Conservation (phyloP, 2,113 vertebrate species). For the Gnathonemus echidnorhynchus region DNA sequence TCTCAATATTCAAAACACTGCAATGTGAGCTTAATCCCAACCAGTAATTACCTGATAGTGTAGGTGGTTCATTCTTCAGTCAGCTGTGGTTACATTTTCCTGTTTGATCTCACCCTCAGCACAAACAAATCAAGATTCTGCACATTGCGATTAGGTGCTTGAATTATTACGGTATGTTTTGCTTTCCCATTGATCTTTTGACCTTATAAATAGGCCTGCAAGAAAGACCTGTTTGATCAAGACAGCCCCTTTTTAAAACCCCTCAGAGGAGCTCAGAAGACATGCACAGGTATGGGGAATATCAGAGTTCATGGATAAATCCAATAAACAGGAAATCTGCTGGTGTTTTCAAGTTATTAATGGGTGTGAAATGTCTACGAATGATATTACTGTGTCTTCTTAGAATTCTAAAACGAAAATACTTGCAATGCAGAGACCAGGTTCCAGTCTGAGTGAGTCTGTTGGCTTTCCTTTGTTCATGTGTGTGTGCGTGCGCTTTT, state of each 20-base stretch:
- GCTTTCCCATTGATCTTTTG: neutral
- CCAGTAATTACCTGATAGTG: constrained; percentile 13
- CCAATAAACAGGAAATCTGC: neutral
- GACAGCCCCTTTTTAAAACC: neutral
- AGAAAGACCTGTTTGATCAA: constrained; percentile 1
- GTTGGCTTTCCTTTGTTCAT: neutral
- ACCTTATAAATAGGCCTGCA: neutral
- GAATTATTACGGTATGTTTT: neutral
- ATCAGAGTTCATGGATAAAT: neutral
- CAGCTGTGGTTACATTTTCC: neutral
- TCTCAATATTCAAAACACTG: constrained; percentile 17
- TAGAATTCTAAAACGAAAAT: neutral
- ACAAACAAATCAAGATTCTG: constrained; percentile 5
- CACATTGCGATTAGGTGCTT: neutral
- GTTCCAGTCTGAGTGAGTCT: neutral
- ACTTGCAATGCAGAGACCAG: neutral
- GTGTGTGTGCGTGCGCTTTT: neutral
- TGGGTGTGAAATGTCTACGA: neutral
- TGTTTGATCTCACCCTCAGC: neutral
- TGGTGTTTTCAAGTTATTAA: neutral
- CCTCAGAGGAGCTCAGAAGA: neutral
- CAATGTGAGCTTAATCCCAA: constrained; percentile 4
- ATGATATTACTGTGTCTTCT: neutral
- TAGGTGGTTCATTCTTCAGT: constrained; percentile 8
- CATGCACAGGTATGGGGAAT: neutral